Conservation (phyloP, 2,797 vertebrate species). For the Gallinago nigripennis region DNA sequence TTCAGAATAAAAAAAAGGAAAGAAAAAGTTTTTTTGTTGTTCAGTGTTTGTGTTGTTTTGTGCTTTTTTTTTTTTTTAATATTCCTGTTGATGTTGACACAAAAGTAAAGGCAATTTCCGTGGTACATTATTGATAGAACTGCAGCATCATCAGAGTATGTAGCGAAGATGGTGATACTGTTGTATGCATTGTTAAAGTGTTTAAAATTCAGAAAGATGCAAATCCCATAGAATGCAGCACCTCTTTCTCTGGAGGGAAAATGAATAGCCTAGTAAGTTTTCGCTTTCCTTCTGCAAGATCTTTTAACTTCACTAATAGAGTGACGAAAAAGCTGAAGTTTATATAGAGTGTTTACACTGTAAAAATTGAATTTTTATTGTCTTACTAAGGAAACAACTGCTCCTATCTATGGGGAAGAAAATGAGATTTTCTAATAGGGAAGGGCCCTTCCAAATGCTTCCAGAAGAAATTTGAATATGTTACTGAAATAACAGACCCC, state of each 20-base stretch:
- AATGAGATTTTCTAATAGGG: slow-evolving; percentile 2
- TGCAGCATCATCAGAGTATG: not conserved
- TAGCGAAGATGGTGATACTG: not conserved
- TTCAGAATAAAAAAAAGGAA: slow-evolving; percentile 24
- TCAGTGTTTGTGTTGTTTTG: too few species aligned
- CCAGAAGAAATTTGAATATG: not conserved
- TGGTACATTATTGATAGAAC: not conserved
- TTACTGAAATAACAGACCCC: not conserved
- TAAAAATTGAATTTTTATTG: slow-evolving; percentile 12
- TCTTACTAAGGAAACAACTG: slow-evolving; percentile 16
- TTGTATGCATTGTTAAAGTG: not conserved
- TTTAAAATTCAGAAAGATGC: not conserved
- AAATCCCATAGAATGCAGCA: not conserved
- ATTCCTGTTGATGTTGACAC: not conserved
- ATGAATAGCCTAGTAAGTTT: not conserved
- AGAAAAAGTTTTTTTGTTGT: not conserved
- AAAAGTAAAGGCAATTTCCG: not conserved
- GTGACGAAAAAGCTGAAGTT: not conserved
- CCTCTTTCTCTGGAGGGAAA: slow-evolving; percentile 13
- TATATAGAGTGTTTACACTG: not conserved
- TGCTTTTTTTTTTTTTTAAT: not conserved
- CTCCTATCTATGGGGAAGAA: not conserved
- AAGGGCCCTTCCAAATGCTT: not conserved
- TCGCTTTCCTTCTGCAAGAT: not conserved
- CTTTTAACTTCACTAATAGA: not conserved